Conservation (phyloP, 2,888 invertebrate species). For the Trichopria drosophilae region DNA sequence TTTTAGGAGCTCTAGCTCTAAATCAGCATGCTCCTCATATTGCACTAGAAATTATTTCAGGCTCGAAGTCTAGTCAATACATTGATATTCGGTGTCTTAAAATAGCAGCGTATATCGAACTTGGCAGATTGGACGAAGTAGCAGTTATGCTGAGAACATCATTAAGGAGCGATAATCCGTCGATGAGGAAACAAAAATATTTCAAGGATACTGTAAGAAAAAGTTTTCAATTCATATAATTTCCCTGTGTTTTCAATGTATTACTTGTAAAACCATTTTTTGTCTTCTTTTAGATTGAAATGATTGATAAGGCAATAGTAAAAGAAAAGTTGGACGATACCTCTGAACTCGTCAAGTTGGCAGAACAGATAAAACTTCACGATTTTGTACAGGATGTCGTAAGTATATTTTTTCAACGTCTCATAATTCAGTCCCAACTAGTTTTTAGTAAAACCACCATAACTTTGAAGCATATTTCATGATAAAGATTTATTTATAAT, state of each 20-base stretch:
- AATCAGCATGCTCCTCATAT: slow-evolving; percentile 70
- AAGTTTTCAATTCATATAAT: slow-evolving; percentile 9
- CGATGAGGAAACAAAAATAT: slow-evolving; percentile 64
- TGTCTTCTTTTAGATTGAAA: slow-evolving; percentile 60
- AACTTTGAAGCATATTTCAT: too few species aligned
- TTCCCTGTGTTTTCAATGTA: slow-evolving; percentile 7
- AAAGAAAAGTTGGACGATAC: slow-evolving; percentile 61
- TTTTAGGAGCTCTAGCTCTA: slow-evolving; percentile 69
- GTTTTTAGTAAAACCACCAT: too few species aligned
- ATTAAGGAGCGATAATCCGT: slow-evolving; percentile 63
- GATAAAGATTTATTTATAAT: slow-evolving; percentile 1
- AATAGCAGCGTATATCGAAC: slow-evolving; percentile 65
- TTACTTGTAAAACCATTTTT: neutral
- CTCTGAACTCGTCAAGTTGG: slow-evolving; percentile 63
- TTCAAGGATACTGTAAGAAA: slow-evolving; percentile 66
- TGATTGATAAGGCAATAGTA: slow-evolving; percentile 60
- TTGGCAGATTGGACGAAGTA: slow-evolving; percentile 69
- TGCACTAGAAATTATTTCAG: slow-evolving; percentile 69
- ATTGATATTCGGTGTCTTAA: slow-evolving; percentile 72
- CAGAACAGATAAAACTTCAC: slow-evolving; percentile 62
- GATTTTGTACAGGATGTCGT: slow-evolving; percentile 62
- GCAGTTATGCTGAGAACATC: slow-evolving; percentile 64
- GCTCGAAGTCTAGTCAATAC: slow-evolving; percentile 64
- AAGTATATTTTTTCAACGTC: too few species aligned
- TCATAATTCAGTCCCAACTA: too few species aligned